phyloP scores from a whole-genome alignment of 1,140 invertebrate species.

The Dreissena polymorpha region DNA sequence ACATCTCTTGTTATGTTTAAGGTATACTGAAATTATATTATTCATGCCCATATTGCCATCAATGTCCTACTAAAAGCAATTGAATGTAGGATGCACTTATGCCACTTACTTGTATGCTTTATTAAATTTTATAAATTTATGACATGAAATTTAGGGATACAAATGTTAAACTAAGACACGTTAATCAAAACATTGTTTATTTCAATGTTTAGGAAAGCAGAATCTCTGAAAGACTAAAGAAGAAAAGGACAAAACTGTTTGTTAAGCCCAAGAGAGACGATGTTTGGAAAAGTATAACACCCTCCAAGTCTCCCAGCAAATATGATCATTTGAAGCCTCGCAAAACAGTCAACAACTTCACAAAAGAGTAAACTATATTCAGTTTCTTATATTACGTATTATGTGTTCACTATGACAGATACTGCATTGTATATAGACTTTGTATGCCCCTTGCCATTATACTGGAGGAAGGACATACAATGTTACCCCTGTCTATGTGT shows the following conservation, averaged over 20 bases:
- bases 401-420: neutral
- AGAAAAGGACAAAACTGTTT: constrained; percentile 24
- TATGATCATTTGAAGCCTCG: constrained; percentile 25
- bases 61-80: no score
- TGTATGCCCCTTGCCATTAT: neutral
- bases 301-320: constrained; percentile 36
- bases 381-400: neutral
- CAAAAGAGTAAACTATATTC: constrained; percentile 33
- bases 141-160: no score
- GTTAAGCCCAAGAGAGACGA: constrained; percentile 15
- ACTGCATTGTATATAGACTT: neutral
- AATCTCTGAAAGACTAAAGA: constrained; percentile 39
- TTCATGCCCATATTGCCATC: no score
- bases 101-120: no score
- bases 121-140: no score
- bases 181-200: no score
- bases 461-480: no score
- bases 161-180: no score
- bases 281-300: constrained; percentile 35
- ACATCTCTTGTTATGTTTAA: no score
- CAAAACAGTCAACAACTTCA: constrained; percentile 41
- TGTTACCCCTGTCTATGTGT: neutral
- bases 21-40: no score
- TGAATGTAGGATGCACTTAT: no score
- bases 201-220: neutral